Evolutionary conservation across 2,888 invertebrate species (phyloP).

Genomic region (Pegoplata infirma): DNA sequence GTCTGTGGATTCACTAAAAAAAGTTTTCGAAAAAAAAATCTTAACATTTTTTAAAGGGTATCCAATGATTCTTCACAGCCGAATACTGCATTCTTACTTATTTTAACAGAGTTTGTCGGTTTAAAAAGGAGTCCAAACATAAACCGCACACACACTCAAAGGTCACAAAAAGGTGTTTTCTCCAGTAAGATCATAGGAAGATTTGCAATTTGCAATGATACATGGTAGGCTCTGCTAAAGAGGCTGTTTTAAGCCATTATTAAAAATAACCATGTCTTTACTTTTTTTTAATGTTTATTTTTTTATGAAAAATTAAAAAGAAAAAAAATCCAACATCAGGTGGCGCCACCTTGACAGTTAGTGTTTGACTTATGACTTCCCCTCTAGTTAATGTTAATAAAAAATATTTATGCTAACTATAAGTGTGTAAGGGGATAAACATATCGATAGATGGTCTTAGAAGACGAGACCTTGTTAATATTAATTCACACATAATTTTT

Average conservation of each 20-base stretch:
- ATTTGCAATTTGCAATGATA: neutral
- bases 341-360: constrained; percentile 54
- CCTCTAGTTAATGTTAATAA: constrained; percentile 4
- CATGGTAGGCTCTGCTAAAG: no score
- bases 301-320: neutral
- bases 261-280: neutral
- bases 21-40: no score
- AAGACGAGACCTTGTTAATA: constrained; percentile 16
- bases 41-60: no score
- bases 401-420: constrained; percentile 1
- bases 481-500: constrained; percentile 32
- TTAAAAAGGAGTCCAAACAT: neutral
- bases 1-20: no score
- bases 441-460: no score
- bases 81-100: no score
- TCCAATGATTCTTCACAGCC: no score
- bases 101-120: no score
- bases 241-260: neutral
- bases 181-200: neutral
- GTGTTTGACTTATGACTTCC: constrained; percentile 47
- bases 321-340: neutral
- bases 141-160: constrained; percentile 3
- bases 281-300: neutral
- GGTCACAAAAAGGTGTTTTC: constrained; percentile 45
- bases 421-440: neutral